Base-by-base conservation (phyloP, 1,140 invertebrate genomes). In the Tetranychus urticae region DNA sequence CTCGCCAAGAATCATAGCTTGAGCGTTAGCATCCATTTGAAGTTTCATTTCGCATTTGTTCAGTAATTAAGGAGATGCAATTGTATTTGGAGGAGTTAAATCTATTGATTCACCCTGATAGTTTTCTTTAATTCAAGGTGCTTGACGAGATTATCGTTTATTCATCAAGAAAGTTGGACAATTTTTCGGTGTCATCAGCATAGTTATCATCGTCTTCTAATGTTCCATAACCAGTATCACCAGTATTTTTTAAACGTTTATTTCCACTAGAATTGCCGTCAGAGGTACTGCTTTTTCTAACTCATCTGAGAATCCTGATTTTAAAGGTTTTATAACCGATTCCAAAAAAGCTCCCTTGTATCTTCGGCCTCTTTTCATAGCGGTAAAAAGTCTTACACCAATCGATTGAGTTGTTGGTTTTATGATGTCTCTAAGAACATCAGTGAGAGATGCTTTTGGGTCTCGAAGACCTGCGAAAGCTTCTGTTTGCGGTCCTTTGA, bases 71-170 rank as follows among this genome's bases (percentile, higher is more conserved):
- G 23, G 23, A 23, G 23, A 23, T 23, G 23, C 23, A 23, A 23
- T 23, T 23, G 23, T 23, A 12, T n/a, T 13, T 6, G 34, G 57
- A 23, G 23, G 0, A 23, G 3, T 3, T 13, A 1, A 42, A 42
- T 42, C 34, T 37, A 33, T 59, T 46, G n/a, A 10, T 6, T 13
- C 1, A 10, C 68, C 14, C 64, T 64, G 42, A 66, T 64, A 94
- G 71, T 98, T 90, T 71, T 99, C 99, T 57, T 85, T 81, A 0
- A 83, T 82, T 81, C 97, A 83, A 68, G 94, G 87, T 66, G 96
- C 90, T 45, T 74, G 77, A 1, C 0, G 79, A 76, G 71, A 97
- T 99, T 57, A 99, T 89, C 70, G 97, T 91, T 48, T 23, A 23
- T 23, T 23, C 23, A 0, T 23, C 23, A 23, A 23, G 23, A 23